phyloP scores from a whole-genome alignment of 2,888 invertebrate species.

The Adineta ricciae region DNA sequence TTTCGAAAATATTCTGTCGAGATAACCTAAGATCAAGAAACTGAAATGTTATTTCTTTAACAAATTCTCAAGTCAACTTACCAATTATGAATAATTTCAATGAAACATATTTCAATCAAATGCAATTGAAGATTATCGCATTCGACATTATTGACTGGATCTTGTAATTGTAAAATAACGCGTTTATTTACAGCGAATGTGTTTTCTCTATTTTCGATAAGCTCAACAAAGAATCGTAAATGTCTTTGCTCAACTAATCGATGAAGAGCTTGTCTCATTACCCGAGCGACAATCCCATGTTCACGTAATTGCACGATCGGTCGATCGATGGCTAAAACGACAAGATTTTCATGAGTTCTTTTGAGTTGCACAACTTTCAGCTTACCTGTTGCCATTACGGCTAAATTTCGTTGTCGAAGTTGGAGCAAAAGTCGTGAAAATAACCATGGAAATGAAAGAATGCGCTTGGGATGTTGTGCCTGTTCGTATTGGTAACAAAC shows the following conservation, averaged over 20 bases:
- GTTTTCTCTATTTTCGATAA: neutral
- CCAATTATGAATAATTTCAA: conserved; percentile 13
- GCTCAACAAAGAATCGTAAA: neutral
- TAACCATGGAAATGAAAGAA: neutral
- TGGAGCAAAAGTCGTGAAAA: neutral
- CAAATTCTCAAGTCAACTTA: neutral
- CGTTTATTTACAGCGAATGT: neutral
- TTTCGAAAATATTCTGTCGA: neutral
- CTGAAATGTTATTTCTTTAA: too few species aligned
- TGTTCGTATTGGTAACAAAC: neutral
- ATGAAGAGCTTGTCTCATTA: neutral
- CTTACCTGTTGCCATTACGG: neutral
- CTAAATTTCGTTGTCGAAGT: neutral
- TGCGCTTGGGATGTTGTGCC: neutral
- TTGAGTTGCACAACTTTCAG: neutral
- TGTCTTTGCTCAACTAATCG: neutral
- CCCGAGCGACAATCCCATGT: neutral
- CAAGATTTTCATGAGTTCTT: neutral
- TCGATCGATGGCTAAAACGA: neutral
- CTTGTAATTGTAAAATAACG: neutral
- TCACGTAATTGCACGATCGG: neutral
- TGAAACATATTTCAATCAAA: conserved; percentile 4
- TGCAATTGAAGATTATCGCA: neutral
- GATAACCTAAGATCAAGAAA: neutral
- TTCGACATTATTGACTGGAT: neutral